A percentile compares a stretch with the other conserved stretches of the same genome.
These are phyloP conservation scores for Chrysopa pallens DNA, from an alignment of 1,140 invertebrate species.

Conservation along the genomic window DNA sequence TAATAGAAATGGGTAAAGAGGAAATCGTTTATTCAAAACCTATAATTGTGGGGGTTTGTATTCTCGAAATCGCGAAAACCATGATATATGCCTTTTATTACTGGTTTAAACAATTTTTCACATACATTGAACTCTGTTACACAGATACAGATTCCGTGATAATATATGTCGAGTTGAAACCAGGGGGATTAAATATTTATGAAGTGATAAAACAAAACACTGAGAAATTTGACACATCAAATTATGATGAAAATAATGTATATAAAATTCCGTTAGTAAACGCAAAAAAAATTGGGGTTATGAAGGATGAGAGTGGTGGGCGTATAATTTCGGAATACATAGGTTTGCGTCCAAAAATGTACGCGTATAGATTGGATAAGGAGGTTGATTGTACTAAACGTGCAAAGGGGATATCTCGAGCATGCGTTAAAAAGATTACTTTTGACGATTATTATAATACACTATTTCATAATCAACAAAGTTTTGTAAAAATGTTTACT, in stretches of 20 bases:
- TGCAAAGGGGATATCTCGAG: constrained; percentile 12
- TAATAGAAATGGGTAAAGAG: no score
- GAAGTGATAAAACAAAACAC: constrained; percentile 8
- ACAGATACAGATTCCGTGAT: constrained; percentile 15
- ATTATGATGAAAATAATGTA: constrained; percentile 14
- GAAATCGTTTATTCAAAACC: no score
- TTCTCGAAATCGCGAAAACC: not conserved
- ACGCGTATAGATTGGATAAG: constrained; percentile 12
- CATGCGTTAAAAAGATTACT: constrained; percentile 8
- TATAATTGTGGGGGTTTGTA: no score
- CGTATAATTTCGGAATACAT: constrained; percentile 20
- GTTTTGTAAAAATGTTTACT: no score
- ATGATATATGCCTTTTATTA: constrained; percentile 2
- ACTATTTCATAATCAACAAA: constrained; percentile 5
- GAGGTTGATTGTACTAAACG: constrained; percentile 9
- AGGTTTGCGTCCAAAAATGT: constrained; percentile 24
- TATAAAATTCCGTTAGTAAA: constrained; percentile 17
- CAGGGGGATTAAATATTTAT: constrained; percentile 4
- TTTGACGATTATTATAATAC: constrained; percentile 12
- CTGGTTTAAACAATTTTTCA: constrained; percentile 7
- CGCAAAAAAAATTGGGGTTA: constrained; percentile 27
- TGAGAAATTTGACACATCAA: constrained; percentile 13
- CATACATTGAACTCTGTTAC: constrained; percentile 11
- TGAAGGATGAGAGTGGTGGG: constrained; percentile 28
- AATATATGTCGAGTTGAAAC: constrained; percentile 6